phyloP scores from a whole-genome alignment of 2,113 vertebrate genomes.

The Reinhardtius hippoglossoides region DNA sequence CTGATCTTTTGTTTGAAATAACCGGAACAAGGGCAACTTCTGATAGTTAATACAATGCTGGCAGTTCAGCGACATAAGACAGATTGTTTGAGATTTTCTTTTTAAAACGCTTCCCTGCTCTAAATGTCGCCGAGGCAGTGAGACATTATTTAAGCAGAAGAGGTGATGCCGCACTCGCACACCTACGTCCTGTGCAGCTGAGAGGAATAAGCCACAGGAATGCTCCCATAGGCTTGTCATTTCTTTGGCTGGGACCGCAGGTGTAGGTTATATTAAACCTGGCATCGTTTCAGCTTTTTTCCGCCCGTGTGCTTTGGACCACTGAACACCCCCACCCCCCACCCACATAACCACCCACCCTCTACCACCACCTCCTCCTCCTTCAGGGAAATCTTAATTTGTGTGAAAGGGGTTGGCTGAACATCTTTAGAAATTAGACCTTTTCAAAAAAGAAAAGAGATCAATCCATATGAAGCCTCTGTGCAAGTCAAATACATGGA shows the following conservation, averaged over 20 bases:
- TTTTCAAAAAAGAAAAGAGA: not conserved
- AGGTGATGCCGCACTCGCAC: slow-evolving; percentile 51
- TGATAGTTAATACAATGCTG: slow-evolving; percentile 1
- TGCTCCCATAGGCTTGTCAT: slow-evolving; percentile 28
- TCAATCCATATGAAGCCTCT: slow-evolving; percentile 15
- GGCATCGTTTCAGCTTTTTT: slow-evolving; percentile 37
- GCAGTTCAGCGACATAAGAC: slow-evolving; percentile 1
- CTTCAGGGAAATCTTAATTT: slow-evolving; percentile 12
- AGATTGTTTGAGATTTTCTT: slow-evolving; percentile 8
- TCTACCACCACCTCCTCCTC: not conserved
- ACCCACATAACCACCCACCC: not conserved
- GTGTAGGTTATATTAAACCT: slow-evolving; percentile 40
- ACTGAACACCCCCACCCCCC: not conserved
- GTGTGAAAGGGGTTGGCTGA: slow-evolving; percentile 17
- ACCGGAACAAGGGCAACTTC: not conserved
- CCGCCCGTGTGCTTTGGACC: not conserved
- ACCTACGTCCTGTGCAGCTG: slow-evolving; percentile 21
- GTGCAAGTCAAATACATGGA: slow-evolving; percentile 38
- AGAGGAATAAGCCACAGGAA: slow-evolving; percentile 26
- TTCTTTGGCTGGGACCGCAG: slow-evolving; percentile 33
- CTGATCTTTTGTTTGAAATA: slow-evolving; percentile 23
- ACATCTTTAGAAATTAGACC: slow-evolving; percentile 16
- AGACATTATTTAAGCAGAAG: slow-evolving; percentile 21
- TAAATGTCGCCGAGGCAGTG: slow-evolving; percentile 29
- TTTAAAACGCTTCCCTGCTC: slow-evolving; percentile 13